Percentiles rank a stretch among this genome's conserved stretches.
phyloP scores from a whole-genome alignment of 2,888 invertebrate species.

The Volucella inanis region DNA sequence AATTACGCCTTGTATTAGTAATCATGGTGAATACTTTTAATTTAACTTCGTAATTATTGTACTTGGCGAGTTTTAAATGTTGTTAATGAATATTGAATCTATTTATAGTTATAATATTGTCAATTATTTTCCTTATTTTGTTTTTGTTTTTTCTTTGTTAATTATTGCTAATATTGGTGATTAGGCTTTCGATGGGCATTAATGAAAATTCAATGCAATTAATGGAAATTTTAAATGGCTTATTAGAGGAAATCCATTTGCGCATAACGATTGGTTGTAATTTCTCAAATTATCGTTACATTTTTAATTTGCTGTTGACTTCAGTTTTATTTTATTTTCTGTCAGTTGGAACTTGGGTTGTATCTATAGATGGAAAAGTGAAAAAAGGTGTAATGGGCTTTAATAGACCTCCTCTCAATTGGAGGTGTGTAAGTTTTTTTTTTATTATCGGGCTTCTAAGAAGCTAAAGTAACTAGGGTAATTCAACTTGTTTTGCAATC shows the following conservation, averaged over 20 bases:
- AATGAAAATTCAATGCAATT: constrained; percentile 25
- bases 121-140: neutral
- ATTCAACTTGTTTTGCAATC: constrained; percentile 30
- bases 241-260: constrained; percentile 45
- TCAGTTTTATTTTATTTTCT: neutral
- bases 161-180: too few relatives aligned
- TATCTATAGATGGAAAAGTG: neutral
- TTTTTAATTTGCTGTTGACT: neutral
- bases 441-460: neutral
- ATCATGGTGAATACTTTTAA: neutral
- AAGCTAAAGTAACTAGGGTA: constrained; percentile 40
- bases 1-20: too few relatives aligned
- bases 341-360: constrained; percentile 15
- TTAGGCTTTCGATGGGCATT: neutral
- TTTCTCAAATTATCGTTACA: constrained; percentile 11
- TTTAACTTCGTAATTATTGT: too few relatives aligned
- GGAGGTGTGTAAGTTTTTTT: neutral
- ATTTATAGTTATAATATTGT: constrained; percentile 27
- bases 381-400: constrained; percentile 19
- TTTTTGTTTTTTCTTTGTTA: too few relatives aligned
- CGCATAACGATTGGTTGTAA: constrained; percentile 17
- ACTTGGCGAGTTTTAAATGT: neutral
- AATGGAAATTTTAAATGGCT: neutral
- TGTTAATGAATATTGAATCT: neutral
- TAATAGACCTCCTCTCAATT: constrained; percentile 13